These are phyloP conservation scores for Nilaparvata lugens DNA, from an alignment of 1,140 invertebrate genomes.

Conservation along the genomic window DNA sequence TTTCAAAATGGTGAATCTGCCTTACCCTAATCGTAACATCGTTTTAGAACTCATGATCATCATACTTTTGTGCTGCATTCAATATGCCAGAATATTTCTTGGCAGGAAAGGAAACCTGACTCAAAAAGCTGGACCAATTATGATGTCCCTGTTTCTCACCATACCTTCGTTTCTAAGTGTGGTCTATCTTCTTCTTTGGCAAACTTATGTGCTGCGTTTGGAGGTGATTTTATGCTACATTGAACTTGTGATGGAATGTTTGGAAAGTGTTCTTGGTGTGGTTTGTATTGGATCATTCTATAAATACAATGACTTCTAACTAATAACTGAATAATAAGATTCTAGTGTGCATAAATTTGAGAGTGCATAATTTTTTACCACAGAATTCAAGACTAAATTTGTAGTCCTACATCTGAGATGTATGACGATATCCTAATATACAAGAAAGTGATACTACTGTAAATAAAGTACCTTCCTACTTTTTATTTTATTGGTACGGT, in stretches of 20 bases:
- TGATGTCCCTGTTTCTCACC: slow-evolving; percentile 68
- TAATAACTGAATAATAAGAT: too few relatives aligned
- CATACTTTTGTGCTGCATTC: slow-evolving; percentile 60
- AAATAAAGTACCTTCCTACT: too few relatives aligned
- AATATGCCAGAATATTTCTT: slow-evolving; percentile 65
- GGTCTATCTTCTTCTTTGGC: slow-evolving; percentile 75
- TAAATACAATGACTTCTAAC: slow-evolving; percentile 20
- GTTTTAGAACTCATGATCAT: slow-evolving; percentile 68
- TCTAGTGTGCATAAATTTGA: too few relatives aligned
- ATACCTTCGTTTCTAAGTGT: slow-evolving; percentile 70
- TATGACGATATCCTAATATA: too few relatives aligned
- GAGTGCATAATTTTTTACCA: too few relatives aligned
- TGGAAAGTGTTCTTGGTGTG: slow-evolving; percentile 67
- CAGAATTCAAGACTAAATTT: too few relatives aligned
- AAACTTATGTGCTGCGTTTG: slow-evolving; percentile 74
- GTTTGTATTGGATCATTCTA: slow-evolving; percentile 40
- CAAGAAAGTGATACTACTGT: too few relatives aligned
- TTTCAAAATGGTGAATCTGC: slow-evolving; percentile 66
- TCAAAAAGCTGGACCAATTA: slow-evolving; percentile 55
- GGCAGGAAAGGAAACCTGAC: slow-evolving; percentile 78
- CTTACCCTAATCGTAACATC: slow-evolving; percentile 59
- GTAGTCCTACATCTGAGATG: too few relatives aligned
- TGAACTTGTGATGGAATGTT: slow-evolving; percentile 63
- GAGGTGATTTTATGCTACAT: slow-evolving; percentile 80
- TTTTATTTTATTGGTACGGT: too few relatives aligned